Percentiles rank a stretch among this genome's conserved stretches.
These are phyloP conservation scores for Catharus fuscescens DNA, from an alignment of 2,113 vertebrate genomes.

Conservation along the genomic window DNA sequence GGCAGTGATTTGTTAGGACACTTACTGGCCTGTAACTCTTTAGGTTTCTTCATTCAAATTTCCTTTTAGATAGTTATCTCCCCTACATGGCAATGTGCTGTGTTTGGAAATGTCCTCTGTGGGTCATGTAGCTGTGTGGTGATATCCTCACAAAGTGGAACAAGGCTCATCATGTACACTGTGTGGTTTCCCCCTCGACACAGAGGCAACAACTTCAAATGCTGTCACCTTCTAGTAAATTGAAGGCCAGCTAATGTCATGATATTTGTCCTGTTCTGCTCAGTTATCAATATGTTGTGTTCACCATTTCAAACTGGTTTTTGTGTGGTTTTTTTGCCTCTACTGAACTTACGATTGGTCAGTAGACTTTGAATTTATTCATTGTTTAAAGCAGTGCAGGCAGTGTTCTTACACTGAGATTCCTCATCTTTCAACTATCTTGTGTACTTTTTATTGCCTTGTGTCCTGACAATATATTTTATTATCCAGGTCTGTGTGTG, in stretches of 20 bases:
- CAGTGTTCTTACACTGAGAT: background rate
- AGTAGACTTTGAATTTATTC: background rate
- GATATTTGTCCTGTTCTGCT: background rate
- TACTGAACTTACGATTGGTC: background rate
- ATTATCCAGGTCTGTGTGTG: background rate
- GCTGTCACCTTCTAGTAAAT: background rate
- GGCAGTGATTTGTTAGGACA: fast-evolving
- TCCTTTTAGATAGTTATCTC: background rate
- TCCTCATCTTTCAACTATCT: background rate
- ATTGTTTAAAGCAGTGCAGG: background rate
- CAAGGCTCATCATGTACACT: fast-evolving
- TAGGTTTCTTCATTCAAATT: background rate
- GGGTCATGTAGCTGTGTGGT: background rate
- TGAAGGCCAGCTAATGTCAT: background rate
- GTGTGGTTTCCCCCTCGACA: background rate
- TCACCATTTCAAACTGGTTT: background rate
- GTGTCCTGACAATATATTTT: background rate
- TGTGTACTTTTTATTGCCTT: background rate
- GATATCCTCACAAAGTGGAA: background rate
- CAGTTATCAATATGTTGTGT: fast-evolving
- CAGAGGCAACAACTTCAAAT: background rate
- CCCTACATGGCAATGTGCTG: background rate
- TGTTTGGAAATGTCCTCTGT: background rate
- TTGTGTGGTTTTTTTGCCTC: fast-evolving
- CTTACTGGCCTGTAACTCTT: background rate